Evolutionary conservation across 2,888 invertebrate species (phyloP).

Genomic region (Harpagoxenus sublaevis): DNA sequence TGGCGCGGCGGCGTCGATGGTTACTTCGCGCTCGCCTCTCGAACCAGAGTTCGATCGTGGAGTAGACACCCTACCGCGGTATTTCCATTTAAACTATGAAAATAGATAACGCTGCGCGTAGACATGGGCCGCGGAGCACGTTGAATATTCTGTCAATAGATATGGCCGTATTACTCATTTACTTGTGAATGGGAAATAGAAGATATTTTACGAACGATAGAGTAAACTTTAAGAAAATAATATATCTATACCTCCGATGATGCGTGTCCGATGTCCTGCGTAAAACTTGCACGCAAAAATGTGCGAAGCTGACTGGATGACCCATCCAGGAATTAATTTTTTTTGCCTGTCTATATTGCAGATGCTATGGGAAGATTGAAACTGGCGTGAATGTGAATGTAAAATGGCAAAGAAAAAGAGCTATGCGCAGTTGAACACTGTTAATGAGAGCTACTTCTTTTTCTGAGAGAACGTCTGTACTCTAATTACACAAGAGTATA

Average conservation of each 20-base stretch:
- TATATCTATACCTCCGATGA: neutral
- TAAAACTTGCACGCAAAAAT: neutral
- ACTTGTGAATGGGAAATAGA: neutral
- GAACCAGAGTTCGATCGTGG: neutral
- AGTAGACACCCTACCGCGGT: neutral
- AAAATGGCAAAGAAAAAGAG: constrained; percentile 72
- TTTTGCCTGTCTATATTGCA: constrained; percentile 27
- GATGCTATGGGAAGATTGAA: constrained; percentile 63
- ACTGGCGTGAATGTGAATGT: constrained; percentile 40
- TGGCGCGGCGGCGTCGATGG: constrained; percentile 8
- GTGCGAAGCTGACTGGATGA: no score
- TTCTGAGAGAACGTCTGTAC: constrained; percentile 54
- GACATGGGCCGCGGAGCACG: neutral
- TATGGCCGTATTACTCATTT: no score
- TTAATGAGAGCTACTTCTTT: constrained; percentile 58
- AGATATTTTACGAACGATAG: neutral
- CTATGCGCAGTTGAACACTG: constrained; percentile 38
- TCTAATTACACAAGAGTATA: constrained; percentile 53
- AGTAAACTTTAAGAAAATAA: neutral
- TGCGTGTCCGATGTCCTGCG: neutral
- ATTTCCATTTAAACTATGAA: neutral
- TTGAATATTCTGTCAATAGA: neutral
- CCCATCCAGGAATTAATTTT: neutral
- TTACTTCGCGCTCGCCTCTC: neutral
- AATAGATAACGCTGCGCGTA: neutral